Evolutionary conservation across 2,113 vertebrate species (phyloP).

Genomic region (Prionailurus viverrinus): DNA sequence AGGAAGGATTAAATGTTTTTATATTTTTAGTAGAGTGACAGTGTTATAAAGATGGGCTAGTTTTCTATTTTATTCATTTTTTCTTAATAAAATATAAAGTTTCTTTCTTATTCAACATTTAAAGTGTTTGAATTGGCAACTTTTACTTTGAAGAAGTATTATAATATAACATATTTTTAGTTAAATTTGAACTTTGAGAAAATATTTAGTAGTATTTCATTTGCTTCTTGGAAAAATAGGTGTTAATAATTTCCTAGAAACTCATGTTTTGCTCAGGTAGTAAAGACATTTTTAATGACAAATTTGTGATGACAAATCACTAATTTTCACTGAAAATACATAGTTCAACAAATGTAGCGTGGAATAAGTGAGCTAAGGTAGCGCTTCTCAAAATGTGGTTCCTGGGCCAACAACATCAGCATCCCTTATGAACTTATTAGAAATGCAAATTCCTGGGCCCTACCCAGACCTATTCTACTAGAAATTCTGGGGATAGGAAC

Average conservation of each 20-base stretch:
- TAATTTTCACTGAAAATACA: background rate
- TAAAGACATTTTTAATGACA: background rate
- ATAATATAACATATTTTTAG: background rate
- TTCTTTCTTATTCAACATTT: background rate
- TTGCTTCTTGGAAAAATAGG: slow-evolving; percentile 58
- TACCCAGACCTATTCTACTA: background rate
- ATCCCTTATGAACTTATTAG: background rate
- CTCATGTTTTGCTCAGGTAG: background rate
- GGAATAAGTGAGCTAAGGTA: background rate
- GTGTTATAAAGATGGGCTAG: background rate
- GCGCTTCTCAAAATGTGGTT: background rate
- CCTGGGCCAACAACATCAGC: background rate
- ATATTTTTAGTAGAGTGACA: background rate
- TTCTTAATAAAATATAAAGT: background rate
- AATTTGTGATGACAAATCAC: background rate
- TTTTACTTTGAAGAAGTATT: slow-evolving; percentile 46
- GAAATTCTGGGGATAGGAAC: background rate
- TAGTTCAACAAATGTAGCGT: background rate
- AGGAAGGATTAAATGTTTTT: background rate
- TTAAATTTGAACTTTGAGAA: slow-evolving; percentile 33
- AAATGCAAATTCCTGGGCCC: background rate
- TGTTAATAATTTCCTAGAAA: slow-evolving; percentile 31
- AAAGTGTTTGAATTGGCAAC: slow-evolving; percentile 42
- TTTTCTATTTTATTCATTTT: background rate
- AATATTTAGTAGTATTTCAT: slow-evolving; percentile 51